Evolutionary conservation across 92 coral and sea anemone genomes (phyloP).

Genomic region (Porites cylindrica): DNA sequence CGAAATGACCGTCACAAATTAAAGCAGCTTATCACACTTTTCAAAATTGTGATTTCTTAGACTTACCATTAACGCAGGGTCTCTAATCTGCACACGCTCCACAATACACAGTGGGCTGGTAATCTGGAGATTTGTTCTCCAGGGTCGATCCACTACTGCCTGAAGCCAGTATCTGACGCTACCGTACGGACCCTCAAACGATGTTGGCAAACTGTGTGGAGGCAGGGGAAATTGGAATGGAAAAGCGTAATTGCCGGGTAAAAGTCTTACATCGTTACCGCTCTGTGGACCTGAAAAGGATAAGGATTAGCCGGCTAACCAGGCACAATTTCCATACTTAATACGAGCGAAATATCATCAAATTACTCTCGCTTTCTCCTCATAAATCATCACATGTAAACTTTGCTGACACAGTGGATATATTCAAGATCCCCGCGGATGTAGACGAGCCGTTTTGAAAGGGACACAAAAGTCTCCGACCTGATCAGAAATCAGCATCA

Average conservation of each 20-base stretch:
- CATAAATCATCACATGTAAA: too few species aligned
- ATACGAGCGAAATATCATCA: too few species aligned
- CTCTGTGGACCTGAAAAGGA: slow-evolving; percentile 26
- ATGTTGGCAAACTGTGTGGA: slow-evolving; percentile 56
- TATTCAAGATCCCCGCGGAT: too few species aligned
- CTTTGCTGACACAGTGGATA: too few species aligned
- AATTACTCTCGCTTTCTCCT: too few species aligned
- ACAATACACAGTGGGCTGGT: slow-evolving; percentile 55
- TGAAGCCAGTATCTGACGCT: slow-evolving; percentile 60
- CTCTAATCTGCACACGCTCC: slow-evolving; percentile 61
- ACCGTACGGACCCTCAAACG: slow-evolving; percentile 70
- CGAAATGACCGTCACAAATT: too few species aligned
- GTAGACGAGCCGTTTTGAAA: too few species aligned
- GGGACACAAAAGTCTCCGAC: too few species aligned
- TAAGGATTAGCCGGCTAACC: neutral
- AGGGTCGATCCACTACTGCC: slow-evolving; percentile 64
- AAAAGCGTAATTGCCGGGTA: slow-evolving; percentile 63
- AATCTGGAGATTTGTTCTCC: slow-evolving; percentile 53
- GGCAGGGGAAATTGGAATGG: slow-evolving; percentile 70
- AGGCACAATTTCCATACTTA: too few species aligned
- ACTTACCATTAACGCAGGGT: slow-evolving; percentile 56
- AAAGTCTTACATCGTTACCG: slow-evolving; percentile 27
- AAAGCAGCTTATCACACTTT: too few species aligned
- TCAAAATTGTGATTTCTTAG: neutral
- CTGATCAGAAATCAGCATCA: too few species aligned